Conservation (phyloP, 2,113 vertebrate genomes). For the Chamaea fasciata region DNA sequence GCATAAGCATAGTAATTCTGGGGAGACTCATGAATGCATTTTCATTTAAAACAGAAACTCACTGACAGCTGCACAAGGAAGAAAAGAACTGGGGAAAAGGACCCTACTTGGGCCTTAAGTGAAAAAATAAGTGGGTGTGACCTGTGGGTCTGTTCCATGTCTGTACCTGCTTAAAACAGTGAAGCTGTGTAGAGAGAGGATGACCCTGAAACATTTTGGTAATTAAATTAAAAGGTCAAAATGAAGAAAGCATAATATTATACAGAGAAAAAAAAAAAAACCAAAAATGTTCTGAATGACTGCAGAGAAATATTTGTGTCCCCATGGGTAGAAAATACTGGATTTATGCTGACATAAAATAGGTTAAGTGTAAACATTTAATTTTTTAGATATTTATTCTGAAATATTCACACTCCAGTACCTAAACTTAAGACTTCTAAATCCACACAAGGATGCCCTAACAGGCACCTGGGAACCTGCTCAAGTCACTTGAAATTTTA, state of each 20-base stretch:
- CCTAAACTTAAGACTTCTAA: not conserved
- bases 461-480: not conserved
- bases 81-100: not conserved
- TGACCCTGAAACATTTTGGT: not conserved
- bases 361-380: not conserved
- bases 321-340: not conserved
- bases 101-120: not conserved
- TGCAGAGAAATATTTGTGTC: not conserved
- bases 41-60: constrained; percentile 9
- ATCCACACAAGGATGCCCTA: not conserved
- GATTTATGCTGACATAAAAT: not conserved
- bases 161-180: not conserved
- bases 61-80: not conserved
- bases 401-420: not conserved
- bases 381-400: not conserved
- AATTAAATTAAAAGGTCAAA: not conserved
- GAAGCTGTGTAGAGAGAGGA: not conserved
- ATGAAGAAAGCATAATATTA: not conserved
- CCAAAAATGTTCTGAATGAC: not conserved
- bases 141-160: not conserved
- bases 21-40: not conserved
- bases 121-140: not conserved
- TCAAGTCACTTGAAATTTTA: not conserved
- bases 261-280: not conserved
- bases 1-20: not conserved